Base-by-base conservation (phyloP, 1,140 invertebrate species). In the Drosophila teissieri region DNA sequence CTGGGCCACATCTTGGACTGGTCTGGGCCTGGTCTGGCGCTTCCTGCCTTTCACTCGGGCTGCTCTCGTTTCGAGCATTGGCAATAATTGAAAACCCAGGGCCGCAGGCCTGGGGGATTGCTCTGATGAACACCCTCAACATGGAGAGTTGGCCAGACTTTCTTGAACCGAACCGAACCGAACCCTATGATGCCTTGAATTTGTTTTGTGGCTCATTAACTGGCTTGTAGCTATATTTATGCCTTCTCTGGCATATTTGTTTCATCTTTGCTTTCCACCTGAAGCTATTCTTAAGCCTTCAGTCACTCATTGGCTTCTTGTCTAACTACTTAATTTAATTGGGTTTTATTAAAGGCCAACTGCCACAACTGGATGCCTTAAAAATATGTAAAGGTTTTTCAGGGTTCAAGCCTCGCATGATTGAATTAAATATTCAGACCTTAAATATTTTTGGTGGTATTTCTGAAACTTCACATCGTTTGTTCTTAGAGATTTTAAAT, bases 51-150 rank as follows among this genome's bases (percentile, higher is more conserved):
- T 49, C 73, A 4, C 17, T 31, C 36, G 49, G 15, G 22, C 1
- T 40, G 24, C 51, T 48, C 49, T 70, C 67, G 22, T 49, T 40
- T 40, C 44, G 15, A 70, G 58, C 57, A 75, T 55, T 53, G 61
- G 52, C 40, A 48, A 64, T 75, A 75, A 76, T 75, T 75, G 73
- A 75, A 75, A 76, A 53, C 34, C 53, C 73, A 70, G 67, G 34
- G 67, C 51, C 67, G 63, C 67, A 48, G 63, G 64, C 46, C 19
- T 37, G 19, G 31, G 15, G 63, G 62, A 39, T 37, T 17, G 10
- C 24, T 6, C 14, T 15, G 14, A 17, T 53, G 64, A 68, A 61
- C 61, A 52, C 27, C 31, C 46, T 45, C 39, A 68, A 65, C 37
- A 64, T 42, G 42, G 12, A 7, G n/a, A 19, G 22, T 24, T 40